phyloP scores from a whole-genome alignment of 2,888 invertebrate species.

The Heliconius erato region DNA sequence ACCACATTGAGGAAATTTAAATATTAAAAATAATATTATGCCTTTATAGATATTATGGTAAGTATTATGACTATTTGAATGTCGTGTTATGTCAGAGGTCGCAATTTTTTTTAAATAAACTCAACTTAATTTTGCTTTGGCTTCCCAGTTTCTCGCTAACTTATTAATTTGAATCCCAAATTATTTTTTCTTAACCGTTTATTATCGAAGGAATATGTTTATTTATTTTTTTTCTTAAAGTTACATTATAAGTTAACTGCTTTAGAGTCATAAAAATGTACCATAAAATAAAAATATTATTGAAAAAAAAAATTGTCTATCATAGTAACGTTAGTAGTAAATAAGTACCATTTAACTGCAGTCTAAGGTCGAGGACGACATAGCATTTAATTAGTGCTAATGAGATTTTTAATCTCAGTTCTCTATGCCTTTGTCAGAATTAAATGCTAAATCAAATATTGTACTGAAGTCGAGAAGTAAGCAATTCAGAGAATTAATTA shows the following conservation, averaged over 20 bases:
- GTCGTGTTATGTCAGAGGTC: too few relatives aligned
- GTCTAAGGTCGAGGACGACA: not conserved
- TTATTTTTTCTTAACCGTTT: not conserved
- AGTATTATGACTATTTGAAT: too few relatives aligned
- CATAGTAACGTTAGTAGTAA: not conserved
- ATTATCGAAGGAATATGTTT: not conserved
- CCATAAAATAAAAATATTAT: not conserved
- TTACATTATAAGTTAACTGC: too few relatives aligned
- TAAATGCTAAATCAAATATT: slow-evolving; percentile 22
- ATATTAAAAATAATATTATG: too few relatives aligned
- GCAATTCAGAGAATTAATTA: slow-evolving; percentile 1
- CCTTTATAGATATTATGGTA: too few relatives aligned
- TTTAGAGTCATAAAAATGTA: not conserved
- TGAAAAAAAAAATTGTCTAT: not conserved
- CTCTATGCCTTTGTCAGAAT: slow-evolving; percentile 6
- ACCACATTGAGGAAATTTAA: too few relatives aligned
- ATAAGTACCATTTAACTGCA: not conserved
- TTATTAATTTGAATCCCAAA: not conserved
- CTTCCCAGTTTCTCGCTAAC: not conserved
- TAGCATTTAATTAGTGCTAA: slow-evolving; percentile 22
- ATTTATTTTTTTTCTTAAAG: not conserved
- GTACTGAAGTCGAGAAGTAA: slow-evolving; percentile 3
- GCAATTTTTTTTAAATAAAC: not conserved
- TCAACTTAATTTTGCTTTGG: not conserved
- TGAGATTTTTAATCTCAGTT: slow-evolving; percentile 15